A percentile compares a stretch with the other conserved stretches of the same genome.
Evolutionary conservation across 2,113 vertebrate species (phyloP).

Genomic region (Onychostoma macrolepis): DNA sequence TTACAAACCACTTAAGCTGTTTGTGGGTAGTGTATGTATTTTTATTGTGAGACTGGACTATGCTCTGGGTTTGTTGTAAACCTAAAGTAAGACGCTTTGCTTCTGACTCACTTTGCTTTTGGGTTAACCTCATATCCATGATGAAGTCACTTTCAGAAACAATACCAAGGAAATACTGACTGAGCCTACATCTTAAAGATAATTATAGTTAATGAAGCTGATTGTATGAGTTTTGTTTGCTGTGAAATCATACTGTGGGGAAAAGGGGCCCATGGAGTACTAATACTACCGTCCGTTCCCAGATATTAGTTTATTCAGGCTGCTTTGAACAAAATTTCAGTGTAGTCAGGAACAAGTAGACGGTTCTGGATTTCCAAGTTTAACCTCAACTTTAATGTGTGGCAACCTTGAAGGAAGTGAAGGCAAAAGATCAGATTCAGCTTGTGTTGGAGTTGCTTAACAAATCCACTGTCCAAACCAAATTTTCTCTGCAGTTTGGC

Average conservation of each 20-base stretch:
- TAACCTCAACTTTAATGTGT: conserved; percentile 11
- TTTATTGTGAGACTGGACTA: conserved; percentile 16
- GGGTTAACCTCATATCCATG: conserved; percentile 5
- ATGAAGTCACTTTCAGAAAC: conserved; percentile 22
- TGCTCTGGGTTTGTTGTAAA: conserved; percentile 20
- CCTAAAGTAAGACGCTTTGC: not conserved
- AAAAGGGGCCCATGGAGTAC: not conserved
- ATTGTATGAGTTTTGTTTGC: not conserved
- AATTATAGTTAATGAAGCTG: conserved; percentile 22
- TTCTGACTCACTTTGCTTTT: conserved; percentile 30
- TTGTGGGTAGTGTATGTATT: conserved; percentile 16
- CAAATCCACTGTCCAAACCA: conserved; percentile 10
- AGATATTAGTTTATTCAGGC: conserved; percentile 20
- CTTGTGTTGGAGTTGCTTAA: not conserved
- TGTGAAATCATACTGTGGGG: not conserved
- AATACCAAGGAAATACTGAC: conserved; percentile 26
- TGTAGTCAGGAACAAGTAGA: not conserved
- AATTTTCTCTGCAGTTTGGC: conserved; percentile 35
- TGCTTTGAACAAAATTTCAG: not conserved
- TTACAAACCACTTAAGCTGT: conserved; percentile 5
- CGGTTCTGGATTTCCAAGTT: not conserved
- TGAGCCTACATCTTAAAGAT: conserved; percentile 6
- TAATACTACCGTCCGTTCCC: not conserved
- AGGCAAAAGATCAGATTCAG: conserved; percentile 16
- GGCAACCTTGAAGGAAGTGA: conserved; percentile 7